Conservation (phyloP, 2,113 vertebrate species). For the Eulacestoma nigropectus region DNA sequence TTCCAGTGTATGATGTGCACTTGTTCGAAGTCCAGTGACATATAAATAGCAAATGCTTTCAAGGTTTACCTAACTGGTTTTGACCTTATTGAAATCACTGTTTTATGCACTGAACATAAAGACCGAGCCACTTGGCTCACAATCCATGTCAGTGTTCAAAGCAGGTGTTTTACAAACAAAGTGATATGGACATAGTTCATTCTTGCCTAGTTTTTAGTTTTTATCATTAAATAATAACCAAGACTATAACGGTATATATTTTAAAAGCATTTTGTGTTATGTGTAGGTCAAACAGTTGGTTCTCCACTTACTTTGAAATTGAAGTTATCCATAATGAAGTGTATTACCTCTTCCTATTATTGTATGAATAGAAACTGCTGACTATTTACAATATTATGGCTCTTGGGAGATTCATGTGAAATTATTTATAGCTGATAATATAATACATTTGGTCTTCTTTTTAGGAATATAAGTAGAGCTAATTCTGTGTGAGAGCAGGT, state of each 20-base stretch:
- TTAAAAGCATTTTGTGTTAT: neutral
- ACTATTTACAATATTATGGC: neutral
- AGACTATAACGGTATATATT: neutral
- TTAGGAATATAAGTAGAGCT: neutral
- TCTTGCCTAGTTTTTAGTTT: neutral
- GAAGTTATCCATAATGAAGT: neutral
- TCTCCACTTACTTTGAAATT: neutral
- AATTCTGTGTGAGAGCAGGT: conserved; percentile 15
- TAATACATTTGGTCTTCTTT: conserved; percentile 20
- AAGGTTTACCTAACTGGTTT: conserved; percentile 35
- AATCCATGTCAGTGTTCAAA: neutral
- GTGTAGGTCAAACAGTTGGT: neutral
- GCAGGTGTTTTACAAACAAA: neutral
- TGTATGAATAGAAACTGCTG: neutral
- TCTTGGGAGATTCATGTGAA: neutral
- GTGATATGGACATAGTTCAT: neutral
- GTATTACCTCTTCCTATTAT: neutral
- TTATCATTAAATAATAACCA: neutral
- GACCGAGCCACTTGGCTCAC: neutral
- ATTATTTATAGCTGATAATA: conserved; percentile 13
- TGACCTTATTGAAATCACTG: conserved; percentile 14
- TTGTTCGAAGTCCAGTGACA: conserved; percentile 21
- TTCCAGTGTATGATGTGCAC: conserved; percentile 10
- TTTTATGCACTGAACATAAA: neutral
- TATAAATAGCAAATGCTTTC: conserved; percentile 55